Conservation (phyloP, 2,888 invertebrate species). For the Scrobipalpa atriplicella region DNA sequence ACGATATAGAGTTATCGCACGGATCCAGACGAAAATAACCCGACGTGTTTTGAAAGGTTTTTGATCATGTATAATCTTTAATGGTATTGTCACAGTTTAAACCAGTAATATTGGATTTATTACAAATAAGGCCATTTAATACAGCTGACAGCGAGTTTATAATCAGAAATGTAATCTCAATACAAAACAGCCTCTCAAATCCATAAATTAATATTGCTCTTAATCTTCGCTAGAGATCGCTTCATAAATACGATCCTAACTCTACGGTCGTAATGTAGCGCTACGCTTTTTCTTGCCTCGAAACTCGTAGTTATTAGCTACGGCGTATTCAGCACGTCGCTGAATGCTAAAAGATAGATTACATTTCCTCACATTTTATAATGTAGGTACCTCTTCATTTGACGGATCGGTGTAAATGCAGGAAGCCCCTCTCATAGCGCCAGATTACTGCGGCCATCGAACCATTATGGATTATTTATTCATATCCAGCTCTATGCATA, state of each 20-base stretch:
- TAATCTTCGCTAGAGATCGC: background rate
- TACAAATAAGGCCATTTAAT: too few species aligned
- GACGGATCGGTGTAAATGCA: too few species aligned
- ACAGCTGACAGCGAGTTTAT: too few species aligned
- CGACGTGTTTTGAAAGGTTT: background rate
- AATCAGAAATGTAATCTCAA: too few species aligned
- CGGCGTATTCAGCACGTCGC: background rate
- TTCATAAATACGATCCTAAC: too few species aligned
- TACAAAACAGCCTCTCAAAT: too few species aligned
- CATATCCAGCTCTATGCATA: background rate
- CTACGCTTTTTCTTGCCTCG: background rate
- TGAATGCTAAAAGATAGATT: background rate
- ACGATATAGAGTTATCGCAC: background rate
- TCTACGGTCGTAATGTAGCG: too few species aligned
- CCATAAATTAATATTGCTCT: too few species aligned
- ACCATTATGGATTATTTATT: background rate
- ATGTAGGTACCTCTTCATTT: too few species aligned
- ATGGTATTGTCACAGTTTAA: background rate
- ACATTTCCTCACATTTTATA: too few species aligned
- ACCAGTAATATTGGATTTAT: background rate
- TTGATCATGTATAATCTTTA: background rate
- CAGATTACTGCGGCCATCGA: too few species aligned
- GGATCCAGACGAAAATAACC: background rate
- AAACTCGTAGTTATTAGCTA: background rate
- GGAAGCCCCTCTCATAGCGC: too few species aligned